Conservation (phyloP, 2,797 vertebrate genomes). For the Ispidina lecontei region DNA sequence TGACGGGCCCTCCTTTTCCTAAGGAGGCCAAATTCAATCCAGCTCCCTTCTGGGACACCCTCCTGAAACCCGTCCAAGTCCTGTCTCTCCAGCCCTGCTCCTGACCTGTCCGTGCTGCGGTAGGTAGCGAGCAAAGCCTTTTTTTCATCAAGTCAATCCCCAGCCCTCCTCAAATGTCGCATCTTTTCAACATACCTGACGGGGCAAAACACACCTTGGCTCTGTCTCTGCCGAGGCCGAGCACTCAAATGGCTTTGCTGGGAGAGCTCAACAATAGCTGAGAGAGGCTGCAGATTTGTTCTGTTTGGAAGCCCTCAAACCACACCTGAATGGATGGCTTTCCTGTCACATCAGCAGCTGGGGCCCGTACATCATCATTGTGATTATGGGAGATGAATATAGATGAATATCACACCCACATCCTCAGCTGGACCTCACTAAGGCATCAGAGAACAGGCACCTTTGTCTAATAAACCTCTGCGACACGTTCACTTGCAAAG, state of each 20-base stretch:
- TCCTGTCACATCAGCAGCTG: conserved; percentile 82
- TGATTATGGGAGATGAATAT: conserved; percentile 79
- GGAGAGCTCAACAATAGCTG: conserved; percentile 58
- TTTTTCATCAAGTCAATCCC: conserved; percentile 36
- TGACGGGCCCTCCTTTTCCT: conserved; percentile 51
- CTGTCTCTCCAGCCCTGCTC: background rate
- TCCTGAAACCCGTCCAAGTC: background rate
- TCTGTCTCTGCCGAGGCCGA: background rate
- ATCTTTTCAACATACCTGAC: conserved; percentile 55
- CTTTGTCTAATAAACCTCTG: accelerated
- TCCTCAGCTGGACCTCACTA: accelerated
- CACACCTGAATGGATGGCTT: conserved; percentile 78
- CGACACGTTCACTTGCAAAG: background rate
- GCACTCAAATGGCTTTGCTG: conserved; percentile 55
- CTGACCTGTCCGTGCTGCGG: background rate
- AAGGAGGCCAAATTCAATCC: background rate
- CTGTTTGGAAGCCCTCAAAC: conserved; percentile 66
- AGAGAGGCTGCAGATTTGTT: conserved; percentile 68
- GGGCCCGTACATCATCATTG: conserved; percentile 81
- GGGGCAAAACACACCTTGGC: background rate
- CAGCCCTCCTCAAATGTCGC: conserved; percentile 65
- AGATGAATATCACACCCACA: conserved; percentile 54
- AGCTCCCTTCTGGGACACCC: background rate
- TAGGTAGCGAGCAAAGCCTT: conserved; percentile 8
- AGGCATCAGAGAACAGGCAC: background rate